phyloP scores from a whole-genome alignment of 2,888 invertebrate species.

The Tricholauxania praeusta region DNA sequence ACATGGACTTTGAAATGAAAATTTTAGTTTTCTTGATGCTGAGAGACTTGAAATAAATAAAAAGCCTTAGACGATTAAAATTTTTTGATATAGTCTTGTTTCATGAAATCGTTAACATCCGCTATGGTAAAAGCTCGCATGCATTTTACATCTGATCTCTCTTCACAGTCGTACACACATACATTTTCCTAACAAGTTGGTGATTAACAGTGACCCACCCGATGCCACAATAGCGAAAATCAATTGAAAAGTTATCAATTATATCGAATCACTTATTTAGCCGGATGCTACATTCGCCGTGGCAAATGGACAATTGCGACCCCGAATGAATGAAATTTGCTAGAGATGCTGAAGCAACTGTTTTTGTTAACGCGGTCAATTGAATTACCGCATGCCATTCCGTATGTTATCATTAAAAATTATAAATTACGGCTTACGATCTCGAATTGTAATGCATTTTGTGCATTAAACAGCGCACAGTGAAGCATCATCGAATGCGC shows the following conservation, averaged over 20 bases:
- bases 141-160: too few relatives aligned
- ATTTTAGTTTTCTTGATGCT: too few relatives aligned
- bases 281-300: conserved; percentile 20
- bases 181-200: not conserved
- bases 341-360: conserved; percentile 24
- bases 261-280: conserved; percentile 28
- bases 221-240: not conserved
- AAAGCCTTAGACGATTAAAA: too few relatives aligned
- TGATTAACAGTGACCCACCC: not conserved
- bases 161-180: conserved; percentile 10
- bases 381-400: conserved; percentile 22
- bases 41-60: too few relatives aligned
- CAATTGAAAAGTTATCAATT: conserved; percentile 26
- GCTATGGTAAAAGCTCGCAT: too few relatives aligned
- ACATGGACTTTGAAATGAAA: too few relatives aligned
- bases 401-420: conserved; percentile 21
- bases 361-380: conserved; percentile 32
- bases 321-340: not conserved
- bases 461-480: too few relatives aligned
- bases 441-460: too few relatives aligned
- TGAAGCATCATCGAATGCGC: too few relatives aligned
- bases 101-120: too few relatives aligned
- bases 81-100: too few relatives aligned
- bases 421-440: conserved; percentile 1
- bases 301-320: conserved; percentile 19